These are phyloP conservation scores for Pluvianellus socialis DNA, from an alignment of 2,113 vertebrate species.

Conservation along the genomic window DNA sequence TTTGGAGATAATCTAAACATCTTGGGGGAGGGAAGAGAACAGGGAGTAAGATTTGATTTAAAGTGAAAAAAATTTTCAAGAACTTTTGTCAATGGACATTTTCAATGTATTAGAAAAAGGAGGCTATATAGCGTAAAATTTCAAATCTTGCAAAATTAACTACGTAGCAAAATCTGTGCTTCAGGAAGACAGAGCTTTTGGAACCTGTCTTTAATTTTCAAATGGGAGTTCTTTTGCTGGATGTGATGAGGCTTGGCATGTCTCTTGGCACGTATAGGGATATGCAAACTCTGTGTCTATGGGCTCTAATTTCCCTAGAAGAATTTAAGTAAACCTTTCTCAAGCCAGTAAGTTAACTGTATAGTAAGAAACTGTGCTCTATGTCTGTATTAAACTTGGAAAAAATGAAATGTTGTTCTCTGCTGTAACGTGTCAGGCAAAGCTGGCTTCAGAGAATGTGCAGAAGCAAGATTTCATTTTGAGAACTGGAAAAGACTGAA, in stretches of 20 bases:
- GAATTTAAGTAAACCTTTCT: constrained; percentile 43
- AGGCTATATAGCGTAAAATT: background rate
- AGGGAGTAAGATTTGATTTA: background rate
- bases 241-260: constrained; percentile 49
- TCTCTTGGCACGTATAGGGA: constrained; percentile 14
- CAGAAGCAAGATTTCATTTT: background rate
- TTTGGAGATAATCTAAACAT: background rate
- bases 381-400: background rate
- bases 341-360: constrained; percentile 14
- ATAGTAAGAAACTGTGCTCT: background rate
- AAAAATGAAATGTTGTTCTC: background rate
- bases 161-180: background rate
- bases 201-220: constrained; percentile 61
- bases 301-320: constrained; percentile 41
- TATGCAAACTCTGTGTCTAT: background rate
- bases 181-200: constrained; percentile 19
- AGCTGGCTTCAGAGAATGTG: background rate
- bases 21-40: background rate
- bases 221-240: constrained; percentile 26
- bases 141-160: constrained; percentile 12
- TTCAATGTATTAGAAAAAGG: background rate
- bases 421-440: background rate
- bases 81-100: background rate
- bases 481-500: background rate
- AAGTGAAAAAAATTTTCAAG: background rate